phyloP scores from a whole-genome alignment of 2,797 vertebrate genomes.

The Orientallactaga sibirica region DNA sequence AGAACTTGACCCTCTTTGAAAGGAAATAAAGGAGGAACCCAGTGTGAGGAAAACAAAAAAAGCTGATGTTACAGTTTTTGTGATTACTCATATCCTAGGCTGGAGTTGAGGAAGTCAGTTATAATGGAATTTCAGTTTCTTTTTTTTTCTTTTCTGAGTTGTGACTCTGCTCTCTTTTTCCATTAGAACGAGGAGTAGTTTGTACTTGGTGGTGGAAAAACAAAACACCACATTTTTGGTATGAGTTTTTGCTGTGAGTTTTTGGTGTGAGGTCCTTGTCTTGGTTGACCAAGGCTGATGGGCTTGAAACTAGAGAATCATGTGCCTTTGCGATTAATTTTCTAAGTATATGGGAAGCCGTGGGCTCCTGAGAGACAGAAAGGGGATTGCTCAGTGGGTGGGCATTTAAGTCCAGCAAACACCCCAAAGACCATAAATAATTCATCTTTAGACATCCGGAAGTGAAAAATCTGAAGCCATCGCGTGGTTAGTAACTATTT shows the following conservation, averaged over 20 bases:
- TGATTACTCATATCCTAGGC: conserved; percentile 87
- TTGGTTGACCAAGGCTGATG: neutral
- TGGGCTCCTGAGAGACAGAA: neutral
- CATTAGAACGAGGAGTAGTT: conserved; percentile 41
- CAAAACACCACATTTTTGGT: neutral
- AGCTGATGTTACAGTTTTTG: conserved; percentile 84
- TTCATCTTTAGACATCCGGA: neutral
- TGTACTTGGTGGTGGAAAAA: neutral
- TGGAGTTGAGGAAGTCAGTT: conserved; percentile 81
- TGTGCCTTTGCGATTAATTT: neutral
- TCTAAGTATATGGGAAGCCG: neutral
- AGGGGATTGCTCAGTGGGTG: fast-evolving
- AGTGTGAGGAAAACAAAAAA: conserved; percentile 81
- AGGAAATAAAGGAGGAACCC: conserved; percentile 85
- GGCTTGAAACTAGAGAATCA: neutral
- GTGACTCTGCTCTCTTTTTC: neutral
- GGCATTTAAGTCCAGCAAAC: neutral
- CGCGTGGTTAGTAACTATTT: conserved; percentile 52
- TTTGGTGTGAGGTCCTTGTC: neutral
- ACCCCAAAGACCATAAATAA: neutral
- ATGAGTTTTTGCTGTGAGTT: too few species aligned
- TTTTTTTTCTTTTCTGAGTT: conserved; percentile 14
- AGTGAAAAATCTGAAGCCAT: conserved; percentile 58
- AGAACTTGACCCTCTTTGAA: conserved; percentile 81
- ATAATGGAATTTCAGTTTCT: conserved; percentile 77